Evolutionary conservation across 2,113 vertebrate genomes (phyloP).

Genomic region (Strigops habroptila): DNA sequence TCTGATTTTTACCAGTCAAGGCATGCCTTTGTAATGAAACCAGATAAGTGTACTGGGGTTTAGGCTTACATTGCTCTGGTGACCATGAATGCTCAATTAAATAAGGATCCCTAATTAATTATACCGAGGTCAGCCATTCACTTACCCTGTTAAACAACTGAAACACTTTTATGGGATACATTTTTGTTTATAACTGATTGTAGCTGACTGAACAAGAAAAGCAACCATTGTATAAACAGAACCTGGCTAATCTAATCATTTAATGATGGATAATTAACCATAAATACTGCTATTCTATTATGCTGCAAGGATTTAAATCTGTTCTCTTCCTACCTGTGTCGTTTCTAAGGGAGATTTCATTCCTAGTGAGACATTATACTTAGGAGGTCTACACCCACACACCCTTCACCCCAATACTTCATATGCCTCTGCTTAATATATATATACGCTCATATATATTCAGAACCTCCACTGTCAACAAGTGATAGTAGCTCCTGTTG

Average conservation of each 20-base stretch:
- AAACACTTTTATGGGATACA: background rate
- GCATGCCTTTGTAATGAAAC: background rate
- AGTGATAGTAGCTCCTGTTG: background rate
- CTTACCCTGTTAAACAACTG: constrained; percentile 28
- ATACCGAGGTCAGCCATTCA: background rate
- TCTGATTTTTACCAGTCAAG: background rate
- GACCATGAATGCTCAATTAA: constrained; percentile 6
- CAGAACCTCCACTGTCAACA: background rate
- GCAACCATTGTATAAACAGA: background rate
- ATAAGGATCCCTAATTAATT: constrained; percentile 10
- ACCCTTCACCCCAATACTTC: background rate
- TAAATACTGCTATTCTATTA: background rate
- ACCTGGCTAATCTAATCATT: background rate
- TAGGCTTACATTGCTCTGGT: background rate
- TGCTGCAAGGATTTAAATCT: background rate
- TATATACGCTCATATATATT: background rate
- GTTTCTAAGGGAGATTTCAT: background rate
- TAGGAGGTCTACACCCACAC: background rate
- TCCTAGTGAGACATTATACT: background rate
- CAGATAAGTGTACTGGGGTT: background rate
- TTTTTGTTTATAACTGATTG: background rate
- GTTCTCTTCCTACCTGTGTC: background rate
- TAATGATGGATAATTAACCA: background rate
- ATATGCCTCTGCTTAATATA: background rate
- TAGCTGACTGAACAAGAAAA: background rate